Conservation (phyloP, 2,113 vertebrate genomes). For the Barbus barbus region DNA sequence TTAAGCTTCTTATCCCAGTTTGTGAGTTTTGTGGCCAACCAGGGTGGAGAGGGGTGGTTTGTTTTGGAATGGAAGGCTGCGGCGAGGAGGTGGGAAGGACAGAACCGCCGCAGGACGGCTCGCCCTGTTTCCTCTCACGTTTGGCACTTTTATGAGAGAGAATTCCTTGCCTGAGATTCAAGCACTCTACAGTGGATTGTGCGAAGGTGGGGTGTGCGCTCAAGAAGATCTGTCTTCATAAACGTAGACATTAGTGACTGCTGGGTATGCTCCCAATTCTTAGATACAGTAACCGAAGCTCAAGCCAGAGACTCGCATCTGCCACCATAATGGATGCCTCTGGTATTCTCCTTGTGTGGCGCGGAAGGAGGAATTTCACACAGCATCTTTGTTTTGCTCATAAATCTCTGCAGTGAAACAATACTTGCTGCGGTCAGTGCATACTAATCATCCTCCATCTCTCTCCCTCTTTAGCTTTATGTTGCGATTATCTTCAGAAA, state of each 20-base stretch:
- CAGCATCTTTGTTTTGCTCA: constrained; percentile 47
- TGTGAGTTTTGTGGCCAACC: constrained; percentile 15
- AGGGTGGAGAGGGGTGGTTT: constrained; percentile 15
- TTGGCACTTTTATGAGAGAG: constrained; percentile 58
- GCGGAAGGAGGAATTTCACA: constrained; percentile 61
- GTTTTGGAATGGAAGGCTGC: constrained; percentile 27
- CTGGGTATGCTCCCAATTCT: background rate
- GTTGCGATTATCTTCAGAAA: background rate
- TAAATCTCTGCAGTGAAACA: constrained; percentile 37
- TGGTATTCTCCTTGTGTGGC: constrained; percentile 55
- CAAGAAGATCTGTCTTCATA: constrained; percentile 50
- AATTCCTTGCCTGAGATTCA: constrained; percentile 44
- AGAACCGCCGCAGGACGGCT: constrained; percentile 20
- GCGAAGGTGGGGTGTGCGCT: constrained; percentile 46
- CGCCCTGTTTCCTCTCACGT: constrained; percentile 52
- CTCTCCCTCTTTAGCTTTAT: constrained; percentile 3
- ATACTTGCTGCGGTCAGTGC: constrained; percentile 35
- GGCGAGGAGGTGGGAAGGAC: constrained; percentile 27
- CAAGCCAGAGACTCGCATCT: constrained; percentile 23
- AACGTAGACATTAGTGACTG: constrained; percentile 30
- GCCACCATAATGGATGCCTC: constrained; percentile 46
- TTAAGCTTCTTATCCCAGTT: background rate
- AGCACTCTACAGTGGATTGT: constrained; percentile 50
- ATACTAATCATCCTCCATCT: constrained; percentile 15
- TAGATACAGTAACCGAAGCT: constrained; percentile 8